Conservation (phyloP, 2,113 vertebrate genomes). For the Typhlomys cinereus region DNA sequence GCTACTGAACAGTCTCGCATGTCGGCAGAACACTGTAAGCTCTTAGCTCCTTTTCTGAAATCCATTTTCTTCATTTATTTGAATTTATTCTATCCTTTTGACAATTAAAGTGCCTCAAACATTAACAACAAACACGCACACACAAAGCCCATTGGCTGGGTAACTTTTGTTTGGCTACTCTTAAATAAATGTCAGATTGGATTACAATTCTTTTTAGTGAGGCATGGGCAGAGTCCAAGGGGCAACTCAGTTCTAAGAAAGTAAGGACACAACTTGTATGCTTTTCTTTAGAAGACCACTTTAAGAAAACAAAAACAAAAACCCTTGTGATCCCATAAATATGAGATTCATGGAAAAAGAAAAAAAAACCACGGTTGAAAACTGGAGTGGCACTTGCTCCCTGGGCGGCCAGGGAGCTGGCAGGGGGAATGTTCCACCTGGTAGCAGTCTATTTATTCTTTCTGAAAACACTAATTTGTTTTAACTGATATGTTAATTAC, state of each 20-base stretch:
- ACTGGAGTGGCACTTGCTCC: not conserved
- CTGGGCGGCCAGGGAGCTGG: not conserved
- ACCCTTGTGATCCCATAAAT: not conserved
- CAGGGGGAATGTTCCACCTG: not conserved
- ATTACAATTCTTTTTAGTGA: slow-evolving; percentile 74
- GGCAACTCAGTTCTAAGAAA: slow-evolving; percentile 80
- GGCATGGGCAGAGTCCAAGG: slow-evolving; percentile 37
- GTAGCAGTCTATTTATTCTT: not conserved
- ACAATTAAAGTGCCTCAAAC: no score
- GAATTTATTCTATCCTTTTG: no score
- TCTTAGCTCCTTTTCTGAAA: no score
- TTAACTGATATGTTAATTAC: not conserved
- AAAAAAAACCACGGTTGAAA: not conserved
- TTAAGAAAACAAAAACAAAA: not conserved
- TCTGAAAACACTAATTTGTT: not conserved
- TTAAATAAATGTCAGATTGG: slow-evolving; percentile 69
- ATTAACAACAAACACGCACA: no score
- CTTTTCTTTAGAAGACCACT: slow-evolving; percentile 61
- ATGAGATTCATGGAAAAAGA: not conserved
- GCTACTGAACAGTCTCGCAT: no score
- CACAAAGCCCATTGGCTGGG: no score
- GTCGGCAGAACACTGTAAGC: no score
- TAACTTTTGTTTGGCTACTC: slow-evolving; percentile 73
- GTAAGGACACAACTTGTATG: slow-evolving; percentile 33
- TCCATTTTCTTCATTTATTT: no score